phyloP scores from a whole-genome alignment of 2,888 invertebrate genomes.

The Drosophila anomelani region DNA sequence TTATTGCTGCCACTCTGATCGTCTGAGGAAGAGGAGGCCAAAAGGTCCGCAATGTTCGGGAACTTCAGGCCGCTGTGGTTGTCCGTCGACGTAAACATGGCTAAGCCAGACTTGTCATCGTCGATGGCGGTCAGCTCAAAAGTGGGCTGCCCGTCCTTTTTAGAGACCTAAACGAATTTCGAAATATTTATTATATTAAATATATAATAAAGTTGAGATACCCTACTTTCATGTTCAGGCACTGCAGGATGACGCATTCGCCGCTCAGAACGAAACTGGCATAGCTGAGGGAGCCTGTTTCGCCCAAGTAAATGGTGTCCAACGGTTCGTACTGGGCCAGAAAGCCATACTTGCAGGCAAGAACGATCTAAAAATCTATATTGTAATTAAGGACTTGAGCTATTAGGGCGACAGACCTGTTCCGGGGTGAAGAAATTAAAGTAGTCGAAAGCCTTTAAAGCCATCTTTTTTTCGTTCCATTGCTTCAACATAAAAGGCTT shows the following conservation, averaged over 20 bases:
- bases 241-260: constrained; percentile 82
- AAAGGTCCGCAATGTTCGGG: constrained; percentile 1
- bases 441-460: constrained; percentile 77
- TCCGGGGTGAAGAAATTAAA: constrained; percentile 73
- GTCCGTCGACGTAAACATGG: constrained; percentile 6
- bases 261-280: constrained; percentile 83
- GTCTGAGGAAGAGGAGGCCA: constrained; percentile 19
- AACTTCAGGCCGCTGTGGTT: not conserved
- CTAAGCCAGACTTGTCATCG: not conserved
- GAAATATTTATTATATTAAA: not conserved
- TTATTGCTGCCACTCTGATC: not conserved
- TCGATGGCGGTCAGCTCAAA: constrained; percentile 17
- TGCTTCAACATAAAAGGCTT: constrained; percentile 74
- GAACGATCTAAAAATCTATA: constrained; percentile 54
- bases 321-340: constrained; percentile 80
- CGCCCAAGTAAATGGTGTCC: constrained; percentile 80
- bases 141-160: not conserved
- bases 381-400: not conserved
- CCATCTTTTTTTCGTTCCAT: constrained; percentile 79
- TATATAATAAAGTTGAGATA: not conserved
- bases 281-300: constrained; percentile 72
- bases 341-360: constrained; percentile 74
- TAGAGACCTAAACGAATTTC: not conserved
- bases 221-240: constrained; percentile 76
- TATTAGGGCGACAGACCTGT: constrained; percentile 66